Percentiles rank a stretch among this genome's conserved stretches.
phyloP scores from a whole-genome alignment of 2,797 vertebrate genomes.

The Helostoma temminkii region DNA sequence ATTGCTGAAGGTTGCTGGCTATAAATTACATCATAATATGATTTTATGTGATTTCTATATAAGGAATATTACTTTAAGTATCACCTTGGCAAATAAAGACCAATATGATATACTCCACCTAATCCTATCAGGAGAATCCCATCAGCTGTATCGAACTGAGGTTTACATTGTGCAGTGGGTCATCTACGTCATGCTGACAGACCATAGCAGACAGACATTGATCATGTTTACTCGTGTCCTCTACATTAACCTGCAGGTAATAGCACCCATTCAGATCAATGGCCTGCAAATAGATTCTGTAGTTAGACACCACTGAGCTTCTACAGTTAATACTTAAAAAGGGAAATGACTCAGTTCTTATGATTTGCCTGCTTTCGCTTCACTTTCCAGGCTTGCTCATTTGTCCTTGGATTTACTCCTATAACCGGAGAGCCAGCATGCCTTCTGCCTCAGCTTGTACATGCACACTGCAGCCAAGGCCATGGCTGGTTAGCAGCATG shows the following conservation, averaged over 20 bases:
- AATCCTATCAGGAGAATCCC: slow-evolving; percentile 19
- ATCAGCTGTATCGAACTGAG: slow-evolving; percentile 29
- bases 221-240: slow-evolving; percentile 62
- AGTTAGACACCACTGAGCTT: slow-evolving; percentile 36
- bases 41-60: background rate
- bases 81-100: background rate
- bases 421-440: slow-evolving; percentile 53
- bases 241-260: slow-evolving; percentile 64
- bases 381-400: slow-evolving; percentile 61
- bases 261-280: slow-evolving; percentile 59
- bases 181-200: slow-evolving; percentile 39
- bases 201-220: slow-evolving; percentile 43
- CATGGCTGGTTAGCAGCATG: slow-evolving; percentile 50
- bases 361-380: slow-evolving; percentile 51
- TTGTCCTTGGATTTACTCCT: slow-evolving; percentile 75
- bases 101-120: background rate
- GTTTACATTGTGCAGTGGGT: slow-evolving; percentile 34
- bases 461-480: slow-evolving; percentile 59
- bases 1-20: background rate
- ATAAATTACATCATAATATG: background rate
- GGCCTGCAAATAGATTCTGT: slow-evolving; percentile 44
- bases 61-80: background rate
- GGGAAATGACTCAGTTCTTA: slow-evolving; percentile 45
- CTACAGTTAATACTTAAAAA: slow-evolving; percentile 43
- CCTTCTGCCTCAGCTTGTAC: slow-evolving; percentile 59